These are phyloP conservation scores for Phyllopteryx taeniolatus DNA, from an alignment of 2,113 vertebrate species.

Conservation along the genomic window DNA sequence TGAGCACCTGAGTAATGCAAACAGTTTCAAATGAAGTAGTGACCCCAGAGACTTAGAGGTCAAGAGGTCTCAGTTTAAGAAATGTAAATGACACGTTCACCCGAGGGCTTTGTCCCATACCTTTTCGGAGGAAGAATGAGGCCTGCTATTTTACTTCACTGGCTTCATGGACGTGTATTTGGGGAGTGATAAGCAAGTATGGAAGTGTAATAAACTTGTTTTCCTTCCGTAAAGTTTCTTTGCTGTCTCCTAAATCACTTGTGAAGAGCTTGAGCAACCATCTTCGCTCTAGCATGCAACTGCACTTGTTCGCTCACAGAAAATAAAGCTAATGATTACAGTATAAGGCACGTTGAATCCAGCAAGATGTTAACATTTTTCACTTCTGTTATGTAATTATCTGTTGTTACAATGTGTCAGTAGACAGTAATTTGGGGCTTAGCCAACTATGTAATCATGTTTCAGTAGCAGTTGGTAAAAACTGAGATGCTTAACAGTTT, in stretches of 20 bases:
- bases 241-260: conserved; percentile 74
- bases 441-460: too few relatives aligned
- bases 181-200: conserved; percentile 74
- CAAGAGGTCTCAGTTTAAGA: conserved; percentile 62
- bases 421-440: too few relatives aligned
- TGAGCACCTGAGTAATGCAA: conserved; percentile 51
- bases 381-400: background rate
- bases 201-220: conserved; percentile 77
- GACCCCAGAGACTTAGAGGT: conserved; percentile 64
- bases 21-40: conserved; percentile 64
- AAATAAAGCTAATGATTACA: conserved; percentile 41
- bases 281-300: conserved; percentile 52
- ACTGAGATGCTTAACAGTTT: too few relatives aligned
- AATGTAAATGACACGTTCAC: conserved; percentile 72
- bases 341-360: conserved; percentile 28
- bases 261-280: conserved; percentile 51
- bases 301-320: conserved; percentile 52
- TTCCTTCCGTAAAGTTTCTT: conserved; percentile 63
- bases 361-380: background rate
- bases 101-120: conserved; percentile 68
- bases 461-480: too few relatives aligned
- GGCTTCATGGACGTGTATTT: conserved; percentile 64
- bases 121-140: conserved; percentile 57
- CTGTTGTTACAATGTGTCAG: background rate
- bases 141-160: conserved; percentile 64